phyloP scores from a whole-genome alignment of 2,888 invertebrate species.

The Trissoscelio sp. region DNA sequence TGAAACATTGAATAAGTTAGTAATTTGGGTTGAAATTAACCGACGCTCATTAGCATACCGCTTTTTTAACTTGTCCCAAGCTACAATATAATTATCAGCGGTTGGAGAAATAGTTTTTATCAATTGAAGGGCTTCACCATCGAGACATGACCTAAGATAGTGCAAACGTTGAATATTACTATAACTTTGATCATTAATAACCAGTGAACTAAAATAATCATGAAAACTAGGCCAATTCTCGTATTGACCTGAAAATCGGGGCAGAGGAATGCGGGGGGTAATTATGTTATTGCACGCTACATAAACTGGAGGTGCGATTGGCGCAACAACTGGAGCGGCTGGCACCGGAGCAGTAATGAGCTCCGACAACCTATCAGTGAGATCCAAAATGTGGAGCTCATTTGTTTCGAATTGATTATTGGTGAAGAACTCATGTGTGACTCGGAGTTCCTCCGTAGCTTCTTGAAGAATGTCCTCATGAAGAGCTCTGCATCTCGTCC shows the following conservation, averaged over 20 bases:
- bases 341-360: no score
- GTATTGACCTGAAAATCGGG: conserved; percentile 8
- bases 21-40: background rate
- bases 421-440: no score
- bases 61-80: background rate
- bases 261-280: no score
- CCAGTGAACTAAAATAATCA: conserved; percentile 8
- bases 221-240: conserved; percentile 13
- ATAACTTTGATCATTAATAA: background rate
- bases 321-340: no score
- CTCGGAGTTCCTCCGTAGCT: background rate
- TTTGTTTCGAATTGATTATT: no score
- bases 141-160: conserved; percentile 11
- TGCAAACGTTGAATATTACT: conserved; percentile 10
- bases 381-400: no score
- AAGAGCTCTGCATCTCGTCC: background rate
- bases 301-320: no score
- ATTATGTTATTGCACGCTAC: no score
- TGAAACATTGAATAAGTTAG: conserved; percentile 3
- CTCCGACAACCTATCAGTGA: no score
- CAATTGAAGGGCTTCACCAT: no score
- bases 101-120: background rate
- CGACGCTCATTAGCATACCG: background rate
- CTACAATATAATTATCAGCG: background rate
- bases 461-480: background rate